phyloP scores from a whole-genome alignment of 1,140 invertebrate species.

The Meloidogyne hapla region DNA sequence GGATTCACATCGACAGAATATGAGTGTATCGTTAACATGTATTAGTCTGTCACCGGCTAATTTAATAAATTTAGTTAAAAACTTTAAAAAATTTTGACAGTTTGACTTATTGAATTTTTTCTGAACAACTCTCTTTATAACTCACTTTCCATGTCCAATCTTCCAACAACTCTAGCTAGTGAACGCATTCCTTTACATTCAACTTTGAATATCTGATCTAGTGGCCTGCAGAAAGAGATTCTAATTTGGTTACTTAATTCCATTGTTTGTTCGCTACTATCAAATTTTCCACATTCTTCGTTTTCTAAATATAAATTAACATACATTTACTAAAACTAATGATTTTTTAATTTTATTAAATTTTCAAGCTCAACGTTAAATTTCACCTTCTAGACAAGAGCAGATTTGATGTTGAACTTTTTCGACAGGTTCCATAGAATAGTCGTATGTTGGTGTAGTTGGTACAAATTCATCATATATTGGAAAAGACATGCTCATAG shows the following conservation, averaged over 20 bases:
- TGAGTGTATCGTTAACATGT: constrained; percentile 25
- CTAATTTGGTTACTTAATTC: constrained; percentile 16
- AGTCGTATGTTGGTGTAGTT: constrained; percentile 27
- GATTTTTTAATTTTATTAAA: too few relatives aligned
- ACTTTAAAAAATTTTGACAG: too few relatives aligned
- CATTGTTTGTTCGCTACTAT: constrained; percentile 8
- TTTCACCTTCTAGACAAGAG: constrained; percentile 6
- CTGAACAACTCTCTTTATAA: background rate
- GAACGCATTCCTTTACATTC: constrained; percentile 27
- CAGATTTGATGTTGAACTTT: constrained; percentile 12
- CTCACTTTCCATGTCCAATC: constrained; percentile 15
- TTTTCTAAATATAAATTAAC: constrained; percentile 1
- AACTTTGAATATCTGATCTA: constrained; percentile 20
- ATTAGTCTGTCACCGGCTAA: constrained; percentile 10
- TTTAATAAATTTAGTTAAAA: background rate
- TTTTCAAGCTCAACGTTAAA: too few relatives aligned
- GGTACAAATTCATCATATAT: constrained; percentile 31
- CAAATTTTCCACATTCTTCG: constrained; percentile 14
- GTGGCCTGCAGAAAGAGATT: constrained; percentile 20
- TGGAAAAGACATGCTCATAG: constrained; percentile 18
- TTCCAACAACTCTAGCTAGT: constrained; percentile 19
- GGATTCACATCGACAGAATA: constrained; percentile 28
- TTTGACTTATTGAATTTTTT: background rate
- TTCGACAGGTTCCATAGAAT: constrained; percentile 8
- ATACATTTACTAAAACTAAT: too few relatives aligned